Base-by-base conservation (phyloP, 2,888 invertebrate genomes). In the Arrhopalites spinosus region DNA sequence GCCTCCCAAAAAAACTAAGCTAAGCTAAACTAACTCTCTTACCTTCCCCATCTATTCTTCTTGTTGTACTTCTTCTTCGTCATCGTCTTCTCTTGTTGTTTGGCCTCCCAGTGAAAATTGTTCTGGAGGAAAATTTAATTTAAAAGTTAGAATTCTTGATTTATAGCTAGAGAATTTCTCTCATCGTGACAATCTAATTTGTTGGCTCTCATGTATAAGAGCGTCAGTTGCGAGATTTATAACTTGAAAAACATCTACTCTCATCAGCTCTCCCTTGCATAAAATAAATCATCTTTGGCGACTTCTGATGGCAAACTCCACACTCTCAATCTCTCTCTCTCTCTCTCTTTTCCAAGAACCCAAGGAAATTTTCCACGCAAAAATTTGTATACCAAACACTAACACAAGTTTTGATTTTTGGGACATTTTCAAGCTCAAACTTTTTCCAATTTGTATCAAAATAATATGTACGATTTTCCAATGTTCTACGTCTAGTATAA, bases 131-230 rank as follows among this genome's bases (percentile, higher is more conserved):
- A 75, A 69, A 75, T 75, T 75, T 75, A 75, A 75, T 75, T 75
- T 75, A 75, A 75, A 75, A 75, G 74, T 75, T 75, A 75, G 69
- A 36, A 68, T 75, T 69, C 59, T 68, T 75, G 74, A 75, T 75
- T 75, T 75, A 75, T 75, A 75, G 74, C 59, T 23, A 1, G 43
- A 69, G 74, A 75, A 61, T 47, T 75, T 72, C 71, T 72, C 59
- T 72, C 71, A 72, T 72, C 56, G 71, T 75, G 69, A 75, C 74
- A 75, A 75, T 75, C 74, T 75, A 69, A 75, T 75, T 75, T 75
- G 74, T 69, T 20, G 43, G 47, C 73, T 64, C 47, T 43, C 36
- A 74, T 74, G 74, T 67, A n/a, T 47, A 23, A 56, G 43, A 74
- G 43, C 59, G 69, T 69, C 74, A 75, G 20, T 75, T 30, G 36